These are phyloP conservation scores for Zaprionus africanus DNA, from an alignment of 1,140 invertebrate species.

Conservation along the genomic window DNA sequence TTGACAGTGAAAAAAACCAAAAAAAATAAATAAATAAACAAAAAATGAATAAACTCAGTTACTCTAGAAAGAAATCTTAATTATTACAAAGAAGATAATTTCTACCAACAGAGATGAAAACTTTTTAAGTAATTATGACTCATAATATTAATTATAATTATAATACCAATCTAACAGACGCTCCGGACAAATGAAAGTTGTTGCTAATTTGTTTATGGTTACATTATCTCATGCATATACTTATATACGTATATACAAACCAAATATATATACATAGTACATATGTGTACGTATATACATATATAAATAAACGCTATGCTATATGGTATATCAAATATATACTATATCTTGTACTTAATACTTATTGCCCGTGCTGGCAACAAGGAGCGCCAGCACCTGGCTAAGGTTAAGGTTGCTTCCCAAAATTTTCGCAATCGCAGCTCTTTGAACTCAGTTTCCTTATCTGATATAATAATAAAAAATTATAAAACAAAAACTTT, in stretches of 20 bases:
- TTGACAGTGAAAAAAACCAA: conserved; percentile 31
- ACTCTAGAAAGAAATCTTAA: conserved; percentile 68
- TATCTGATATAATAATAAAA: conserved; percentile 48
- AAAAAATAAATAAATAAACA: conserved; percentile 26
- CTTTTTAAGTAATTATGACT: conserved; percentile 71
- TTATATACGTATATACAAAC: conserved; percentile 54
- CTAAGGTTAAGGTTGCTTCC: conserved; percentile 61
- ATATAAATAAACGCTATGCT: conserved; percentile 41
- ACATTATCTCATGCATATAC: conserved; percentile 81
- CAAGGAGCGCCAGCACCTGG: conserved; percentile 66
- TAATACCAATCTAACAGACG: conserved; percentile 62
- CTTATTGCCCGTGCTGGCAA: conserved; percentile 60
- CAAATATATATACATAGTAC: conserved; percentile 47
- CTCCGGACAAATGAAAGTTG: conserved; percentile 78
- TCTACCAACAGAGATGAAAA: conserved; percentile 41
- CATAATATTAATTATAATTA: conserved; percentile 67
- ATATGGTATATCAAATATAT: conserved; percentile 38
- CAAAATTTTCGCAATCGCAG: conserved; percentile 63
- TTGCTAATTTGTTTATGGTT: conserved; percentile 84
- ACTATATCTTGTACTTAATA: conserved; percentile 51
- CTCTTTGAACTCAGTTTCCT: conserved; percentile 79
- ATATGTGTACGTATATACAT: conserved; percentile 40
- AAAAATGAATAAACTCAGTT: conserved; percentile 64
- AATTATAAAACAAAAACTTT: conserved; percentile 29
- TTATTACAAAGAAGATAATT: conserved; percentile 67